phyloP scores from a whole-genome alignment of 2,797 vertebrate species.

The Cynodonichthys magdalenae region DNA sequence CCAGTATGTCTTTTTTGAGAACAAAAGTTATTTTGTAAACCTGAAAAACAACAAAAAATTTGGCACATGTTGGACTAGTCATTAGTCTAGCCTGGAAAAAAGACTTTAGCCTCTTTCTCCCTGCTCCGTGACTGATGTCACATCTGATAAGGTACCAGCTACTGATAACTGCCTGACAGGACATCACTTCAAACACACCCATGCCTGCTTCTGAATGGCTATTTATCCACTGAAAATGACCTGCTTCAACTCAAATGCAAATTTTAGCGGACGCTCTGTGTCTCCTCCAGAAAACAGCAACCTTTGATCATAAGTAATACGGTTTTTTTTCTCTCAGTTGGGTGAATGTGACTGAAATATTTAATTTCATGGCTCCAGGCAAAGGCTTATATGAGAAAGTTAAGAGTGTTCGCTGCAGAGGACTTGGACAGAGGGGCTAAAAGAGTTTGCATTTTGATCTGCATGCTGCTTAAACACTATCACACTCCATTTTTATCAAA shows the following conservation, averaged over 20 bases:
- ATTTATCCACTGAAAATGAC: constrained; percentile 55
- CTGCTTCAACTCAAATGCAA: constrained; percentile 64
- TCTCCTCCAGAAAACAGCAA: constrained; percentile 71
- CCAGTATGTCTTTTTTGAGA: no score
- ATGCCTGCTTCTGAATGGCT: constrained; percentile 43
- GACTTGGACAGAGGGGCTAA: constrained; percentile 67
- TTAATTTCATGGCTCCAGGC: constrained; percentile 66
- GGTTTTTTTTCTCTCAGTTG: constrained; percentile 43
- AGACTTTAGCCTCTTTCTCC: no score
- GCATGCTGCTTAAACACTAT: constrained; percentile 51
- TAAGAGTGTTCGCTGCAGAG: constrained; percentile 64
- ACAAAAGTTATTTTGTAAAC: no score
- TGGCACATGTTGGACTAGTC: no score
- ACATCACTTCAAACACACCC: constrained; percentile 3
- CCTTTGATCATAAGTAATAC: constrained; percentile 77
- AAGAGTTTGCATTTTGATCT: constrained; percentile 55
- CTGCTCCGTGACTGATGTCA: no score
- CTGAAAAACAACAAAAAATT: no score
- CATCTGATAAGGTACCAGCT: no score
- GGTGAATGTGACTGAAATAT: constrained; percentile 74
- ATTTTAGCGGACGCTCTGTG: constrained; percentile 58
- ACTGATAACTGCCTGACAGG: no score
- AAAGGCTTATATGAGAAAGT: constrained; percentile 71
- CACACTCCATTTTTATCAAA: constrained; percentile 39
- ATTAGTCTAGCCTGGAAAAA: no score